Base-by-base conservation (phyloP, 2,888 invertebrate genomes). In the Lampropteryx suffumata region DNA sequence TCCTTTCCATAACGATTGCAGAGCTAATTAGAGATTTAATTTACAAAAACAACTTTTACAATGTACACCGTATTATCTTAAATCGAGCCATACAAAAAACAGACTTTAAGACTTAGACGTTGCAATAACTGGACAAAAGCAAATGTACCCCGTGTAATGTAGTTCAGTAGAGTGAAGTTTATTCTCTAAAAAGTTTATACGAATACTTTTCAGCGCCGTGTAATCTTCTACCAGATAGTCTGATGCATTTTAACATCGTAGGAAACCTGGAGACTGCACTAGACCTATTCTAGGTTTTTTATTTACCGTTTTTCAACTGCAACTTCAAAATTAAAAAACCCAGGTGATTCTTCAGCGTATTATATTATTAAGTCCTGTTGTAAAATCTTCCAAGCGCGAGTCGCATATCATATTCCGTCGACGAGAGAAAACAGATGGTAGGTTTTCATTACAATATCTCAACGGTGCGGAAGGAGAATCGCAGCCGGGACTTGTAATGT, bases 401-500 rank as follows among this genome's bases (percentile, higher is more conserved):
- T 76, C 73, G 72, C 79, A 79, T 73, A 71, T 82, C 81, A 79
- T 77, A 79, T 78, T 77, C 79, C 74, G 73, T 64, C 65, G 71
- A 72, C 73, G 82, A 83, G 78, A 80, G 82, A 84, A 84, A 84
- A 82, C 87, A 86, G 86, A 86, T 84, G 86, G 84, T 75, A 71
- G 76, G 81, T 83, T 84, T 85, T 84, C 84, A 84, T 86, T 85
- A 86, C 84, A 85, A 84, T 85, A 83, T 81, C 76, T 84, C 82
- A 83, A 70, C 71, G 73, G 75, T 54, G 79, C 79, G 79, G 77
- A 82, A 82, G 76, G 75, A 71, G 77, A 79, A 81, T 78, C 81
- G 79, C 79, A 79, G 72, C 69, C 74, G 76, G 70, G 67, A 73
- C 73, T 79, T 77, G 74, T 80, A 78, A 80, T 74, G 75, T 76